These are phyloP conservation scores for Magallana gigas DNA, from an alignment of 1,140 invertebrate genomes.

Conservation along the genomic window DNA sequence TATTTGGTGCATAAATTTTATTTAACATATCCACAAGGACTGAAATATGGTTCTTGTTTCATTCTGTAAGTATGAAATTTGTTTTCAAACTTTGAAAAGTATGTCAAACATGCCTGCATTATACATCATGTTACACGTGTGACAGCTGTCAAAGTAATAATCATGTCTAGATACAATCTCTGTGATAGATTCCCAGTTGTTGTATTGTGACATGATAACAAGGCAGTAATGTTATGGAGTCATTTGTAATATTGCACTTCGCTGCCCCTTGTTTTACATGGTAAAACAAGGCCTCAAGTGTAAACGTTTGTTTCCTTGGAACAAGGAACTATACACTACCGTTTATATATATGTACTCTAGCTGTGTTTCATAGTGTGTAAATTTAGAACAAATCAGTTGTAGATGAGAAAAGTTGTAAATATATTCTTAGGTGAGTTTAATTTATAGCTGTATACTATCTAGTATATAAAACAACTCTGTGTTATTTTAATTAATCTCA, in stretches of 20 bases:
- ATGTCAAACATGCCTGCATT: slow-evolving; percentile 24
- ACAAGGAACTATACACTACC: not conserved
- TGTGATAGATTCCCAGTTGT: slow-evolving; percentile 6
- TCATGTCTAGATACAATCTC: slow-evolving; percentile 33
- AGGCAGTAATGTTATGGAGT: not conserved
- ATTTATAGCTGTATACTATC: too few relatives aligned
- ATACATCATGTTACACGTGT: not conserved
- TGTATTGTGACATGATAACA: slow-evolving; percentile 1
- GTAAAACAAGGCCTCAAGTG: not conserved
- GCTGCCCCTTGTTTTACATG: not conserved
- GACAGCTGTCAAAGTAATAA: slow-evolving; percentile 25
- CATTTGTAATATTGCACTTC: slow-evolving; percentile 17
- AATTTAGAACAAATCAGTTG: not conserved
- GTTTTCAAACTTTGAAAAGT: slow-evolving; percentile 11
- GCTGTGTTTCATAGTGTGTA: not conserved
- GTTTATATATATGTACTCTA: not conserved
- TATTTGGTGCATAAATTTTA: slow-evolving; percentile 7
- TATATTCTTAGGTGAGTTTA: not conserved
- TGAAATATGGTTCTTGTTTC: slow-evolving; percentile 42
- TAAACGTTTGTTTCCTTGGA: not conserved
- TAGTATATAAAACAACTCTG: too few relatives aligned
- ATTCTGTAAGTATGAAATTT: slow-evolving; percentile 48
- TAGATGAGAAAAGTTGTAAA: not conserved
- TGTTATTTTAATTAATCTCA: too few relatives aligned
- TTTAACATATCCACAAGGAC: slow-evolving; percentile 1